A percentile compares a stretch with the other conserved stretches of the same genome.
Evolutionary conservation across 2,888 invertebrate genomes (phyloP).

Genomic region (Ceriagrion tenellum): DNA sequence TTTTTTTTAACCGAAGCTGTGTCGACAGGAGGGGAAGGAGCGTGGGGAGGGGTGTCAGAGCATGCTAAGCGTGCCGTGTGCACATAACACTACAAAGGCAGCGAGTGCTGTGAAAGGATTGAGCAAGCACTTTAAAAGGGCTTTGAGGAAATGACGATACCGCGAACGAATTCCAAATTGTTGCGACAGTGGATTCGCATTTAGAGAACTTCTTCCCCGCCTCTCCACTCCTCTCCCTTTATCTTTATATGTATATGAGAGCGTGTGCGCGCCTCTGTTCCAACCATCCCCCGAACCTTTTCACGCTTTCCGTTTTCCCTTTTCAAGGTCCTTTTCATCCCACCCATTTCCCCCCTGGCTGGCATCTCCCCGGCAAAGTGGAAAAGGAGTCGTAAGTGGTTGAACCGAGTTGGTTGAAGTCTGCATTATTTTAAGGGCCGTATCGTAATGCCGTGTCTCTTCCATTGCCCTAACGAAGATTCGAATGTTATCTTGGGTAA

Average conservation of each 20-base stretch:
- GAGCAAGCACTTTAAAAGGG: constrained; percentile 52
- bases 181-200: constrained; percentile 52
- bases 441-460: not conserved
- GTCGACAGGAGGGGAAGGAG: not conserved
- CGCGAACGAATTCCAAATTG: constrained; percentile 52
- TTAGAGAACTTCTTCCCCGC: not conserved
- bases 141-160: constrained; percentile 50
- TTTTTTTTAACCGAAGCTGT: not conserved
- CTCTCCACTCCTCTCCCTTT: not conserved
- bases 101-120: not conserved
- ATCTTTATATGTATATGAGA: too few relatives aligned
- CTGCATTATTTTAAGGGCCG: not conserved
- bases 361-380: not conserved
- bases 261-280: constrained; percentile 2
- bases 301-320: constrained; percentile 25
- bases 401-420: not conserved
- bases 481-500: too few relatives aligned
- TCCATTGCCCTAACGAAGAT: too few relatives aligned
- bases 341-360: not conserved
- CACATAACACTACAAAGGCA: not conserved
- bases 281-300: not conserved
- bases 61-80: constrained; percentile 9
- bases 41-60: not conserved
- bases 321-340: not conserved
- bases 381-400: not conserved